Percentiles rank a stretch among this genome's conserved stretches.
Conservation (phyloP, 2,113 vertebrate genomes). For the Promerops cafer region DNA sequence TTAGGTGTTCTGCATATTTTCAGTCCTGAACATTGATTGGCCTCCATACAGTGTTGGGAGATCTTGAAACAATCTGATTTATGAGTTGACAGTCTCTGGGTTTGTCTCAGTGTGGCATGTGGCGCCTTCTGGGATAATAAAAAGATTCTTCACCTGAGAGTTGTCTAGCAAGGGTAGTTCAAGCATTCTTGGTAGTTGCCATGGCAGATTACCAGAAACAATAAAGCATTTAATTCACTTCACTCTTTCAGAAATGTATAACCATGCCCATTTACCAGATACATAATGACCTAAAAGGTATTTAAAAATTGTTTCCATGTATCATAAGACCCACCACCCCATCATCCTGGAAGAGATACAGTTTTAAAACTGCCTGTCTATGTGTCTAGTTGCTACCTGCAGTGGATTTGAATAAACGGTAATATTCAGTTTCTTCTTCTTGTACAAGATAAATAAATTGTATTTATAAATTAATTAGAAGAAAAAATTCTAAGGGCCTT, state of each 20-base stretch:
- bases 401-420: neutral
- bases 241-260: neutral
- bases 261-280: neutral
- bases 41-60: neutral
- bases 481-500: neutral
- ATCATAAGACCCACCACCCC: accelerated
- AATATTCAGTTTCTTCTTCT: neutral
- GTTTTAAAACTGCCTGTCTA: neutral
- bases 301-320: neutral
- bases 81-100: neutral
- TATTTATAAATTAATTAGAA: neutral
- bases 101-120: neutral
- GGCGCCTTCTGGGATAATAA: neutral
- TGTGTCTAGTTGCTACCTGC: neutral
- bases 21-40: neutral
- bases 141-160: neutral
- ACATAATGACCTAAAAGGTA: neutral
- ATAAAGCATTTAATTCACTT: neutral
- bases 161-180: neutral
- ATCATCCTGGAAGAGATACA: neutral
- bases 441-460: neutral
- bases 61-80: neutral
- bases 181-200: neutral
- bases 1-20: neutral
- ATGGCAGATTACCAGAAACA: neutral